These are phyloP conservation scores for Hemitrygon akajei DNA, from an alignment of 2,797 vertebrate genomes.

Conservation along the genomic window DNA sequence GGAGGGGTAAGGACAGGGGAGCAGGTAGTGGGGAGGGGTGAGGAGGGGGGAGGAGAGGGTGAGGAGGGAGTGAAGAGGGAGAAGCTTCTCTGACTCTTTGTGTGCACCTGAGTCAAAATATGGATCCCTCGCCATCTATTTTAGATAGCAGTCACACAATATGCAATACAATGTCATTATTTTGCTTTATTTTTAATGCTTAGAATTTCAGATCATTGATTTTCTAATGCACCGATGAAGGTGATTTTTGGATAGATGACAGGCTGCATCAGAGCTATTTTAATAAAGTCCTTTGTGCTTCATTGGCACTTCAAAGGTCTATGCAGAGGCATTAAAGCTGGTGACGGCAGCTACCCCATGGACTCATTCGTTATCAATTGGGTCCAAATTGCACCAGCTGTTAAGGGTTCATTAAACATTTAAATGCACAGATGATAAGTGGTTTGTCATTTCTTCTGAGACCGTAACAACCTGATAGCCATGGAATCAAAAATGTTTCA, in stretches of 20 bases:
- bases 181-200: background rate
- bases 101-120: background rate
- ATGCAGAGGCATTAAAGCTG: conserved; percentile 44
- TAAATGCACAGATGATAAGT: conserved; percentile 30
- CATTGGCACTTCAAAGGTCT: conserved; percentile 48
- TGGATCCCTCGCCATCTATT: background rate
- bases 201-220: background rate
- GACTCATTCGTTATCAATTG: conserved; percentile 33
- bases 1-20: too few species aligned
- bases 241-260: conserved; percentile 24
- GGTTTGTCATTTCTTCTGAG: conserved; percentile 32
- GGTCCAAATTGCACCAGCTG: conserved; percentile 36
- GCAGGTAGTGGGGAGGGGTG: too few species aligned
- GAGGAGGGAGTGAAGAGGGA: too few species aligned
- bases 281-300: conserved; percentile 47
- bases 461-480: conserved; percentile 22
- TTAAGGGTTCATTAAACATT: conserved; percentile 37
- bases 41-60: too few species aligned
- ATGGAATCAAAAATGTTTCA: conserved; percentile 27
- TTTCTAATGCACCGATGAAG: background rate
- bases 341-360: conserved; percentile 5
- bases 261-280: conserved; percentile 46
- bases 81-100: background rate
- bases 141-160: background rate
- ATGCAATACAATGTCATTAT: background rate